phyloP scores from a whole-genome alignment of 1,140 invertebrate genomes.

The Magallana ariakensis region DNA sequence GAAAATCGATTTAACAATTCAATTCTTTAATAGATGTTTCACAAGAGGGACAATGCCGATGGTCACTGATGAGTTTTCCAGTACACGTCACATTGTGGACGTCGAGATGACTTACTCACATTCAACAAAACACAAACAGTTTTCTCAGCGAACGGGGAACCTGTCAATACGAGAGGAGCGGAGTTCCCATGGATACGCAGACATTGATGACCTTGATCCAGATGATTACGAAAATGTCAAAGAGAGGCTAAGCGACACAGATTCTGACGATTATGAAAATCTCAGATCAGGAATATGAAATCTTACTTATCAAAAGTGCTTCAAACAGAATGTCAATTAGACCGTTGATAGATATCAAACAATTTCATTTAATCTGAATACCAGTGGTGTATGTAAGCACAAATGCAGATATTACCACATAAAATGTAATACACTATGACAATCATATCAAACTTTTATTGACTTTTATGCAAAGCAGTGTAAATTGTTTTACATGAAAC shows the following conservation, averaged over 20 bases:
- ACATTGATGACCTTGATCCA: background rate
- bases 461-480: no score
- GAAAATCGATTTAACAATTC: background rate
- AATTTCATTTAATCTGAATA: no score
- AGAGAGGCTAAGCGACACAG: background rate
- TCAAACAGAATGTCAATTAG: no score
- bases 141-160: background rate
- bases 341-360: background rate
- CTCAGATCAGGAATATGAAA: background rate
- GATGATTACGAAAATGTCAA: background rate
- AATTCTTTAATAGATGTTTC: background rate
- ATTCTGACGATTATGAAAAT: conserved; percentile 26
- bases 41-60: background rate
- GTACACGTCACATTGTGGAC: background rate
- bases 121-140: background rate
- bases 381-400: no score
- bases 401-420: no score
- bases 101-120: background rate
- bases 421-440: no score
- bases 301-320: background rate
- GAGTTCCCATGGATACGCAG: conserved; percentile 9
- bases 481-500: no score
- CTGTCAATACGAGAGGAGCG: background rate
- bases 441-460: no score
- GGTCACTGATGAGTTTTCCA: background rate